phyloP scores from a whole-genome alignment of 2,113 vertebrate genomes.

The Rhegmatorhina hoffmannsi region DNA sequence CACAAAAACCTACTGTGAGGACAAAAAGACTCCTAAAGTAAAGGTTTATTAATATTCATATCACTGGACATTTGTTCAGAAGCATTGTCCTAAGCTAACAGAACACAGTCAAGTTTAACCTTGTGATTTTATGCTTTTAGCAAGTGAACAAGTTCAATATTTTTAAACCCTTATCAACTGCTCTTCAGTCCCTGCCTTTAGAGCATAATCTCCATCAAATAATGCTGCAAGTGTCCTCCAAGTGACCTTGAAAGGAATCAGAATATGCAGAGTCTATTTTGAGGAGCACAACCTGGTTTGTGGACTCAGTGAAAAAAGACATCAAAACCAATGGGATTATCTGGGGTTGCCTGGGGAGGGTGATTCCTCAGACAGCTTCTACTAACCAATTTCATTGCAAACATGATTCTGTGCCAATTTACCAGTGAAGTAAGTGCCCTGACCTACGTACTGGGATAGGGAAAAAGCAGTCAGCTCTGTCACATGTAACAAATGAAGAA shows the following conservation, averaged over 20 bases:
- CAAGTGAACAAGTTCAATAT: neutral
- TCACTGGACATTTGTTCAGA: conserved; percentile 37
- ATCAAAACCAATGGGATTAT: neutral
- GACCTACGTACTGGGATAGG: neutral
- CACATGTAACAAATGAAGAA: neutral
- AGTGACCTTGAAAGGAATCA: conserved; percentile 50
- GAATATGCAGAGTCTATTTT: neutral
- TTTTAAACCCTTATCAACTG: conserved; percentile 46
- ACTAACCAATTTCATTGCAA: neutral
- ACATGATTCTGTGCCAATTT: neutral
- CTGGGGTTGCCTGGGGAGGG: neutral
- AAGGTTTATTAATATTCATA: conserved; percentile 47
- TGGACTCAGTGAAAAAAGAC: neutral
- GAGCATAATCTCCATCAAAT: conserved; percentile 52
- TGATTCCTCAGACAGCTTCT: neutral
- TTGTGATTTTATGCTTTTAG: neutral
- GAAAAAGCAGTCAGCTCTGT: conserved; percentile 19
- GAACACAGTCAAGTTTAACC: conserved; percentile 7
- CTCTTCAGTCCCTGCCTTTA: conserved; percentile 40
- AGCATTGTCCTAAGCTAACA: neutral
- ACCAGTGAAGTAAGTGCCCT: neutral
- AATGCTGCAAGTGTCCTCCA: conserved; percentile 19
- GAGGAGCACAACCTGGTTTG: neutral
- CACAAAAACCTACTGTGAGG: neutral
- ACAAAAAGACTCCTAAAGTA: neutral